phyloP scores from a whole-genome alignment of 2,888 invertebrate genomes.

The Aradus depressus region DNA sequence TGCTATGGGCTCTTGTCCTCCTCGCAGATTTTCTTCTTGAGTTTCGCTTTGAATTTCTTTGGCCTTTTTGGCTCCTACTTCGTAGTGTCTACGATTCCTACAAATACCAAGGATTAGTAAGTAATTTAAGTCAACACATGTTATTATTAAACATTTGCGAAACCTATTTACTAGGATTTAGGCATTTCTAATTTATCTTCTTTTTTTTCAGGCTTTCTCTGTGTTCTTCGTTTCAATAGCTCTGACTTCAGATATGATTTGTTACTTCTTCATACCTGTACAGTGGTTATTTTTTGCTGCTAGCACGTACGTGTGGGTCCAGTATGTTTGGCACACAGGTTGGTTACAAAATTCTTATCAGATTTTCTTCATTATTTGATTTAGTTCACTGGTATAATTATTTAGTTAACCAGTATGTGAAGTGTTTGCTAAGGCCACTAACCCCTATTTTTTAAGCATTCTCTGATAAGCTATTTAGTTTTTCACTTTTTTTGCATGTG shows the following conservation, averaged over 20 bases:
- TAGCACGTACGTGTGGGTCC: slow-evolving; percentile 98
- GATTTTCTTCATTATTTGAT: no score
- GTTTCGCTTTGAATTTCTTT: slow-evolving; percentile 97
- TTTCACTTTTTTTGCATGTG: no score
- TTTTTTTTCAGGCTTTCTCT: slow-evolving; percentile 74
- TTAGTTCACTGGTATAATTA: no score
- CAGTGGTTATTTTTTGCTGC: slow-evolving; percentile 96
- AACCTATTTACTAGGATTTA: background rate
- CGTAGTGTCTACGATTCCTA: slow-evolving; percentile 94
- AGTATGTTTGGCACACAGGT: slow-evolving; percentile 97
- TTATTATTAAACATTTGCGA: background rate
- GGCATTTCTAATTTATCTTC: background rate
- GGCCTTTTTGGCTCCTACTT: slow-evolving; percentile 95
- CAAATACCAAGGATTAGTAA: slow-evolving; percentile 94
- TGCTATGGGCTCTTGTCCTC: slow-evolving; percentile 89
- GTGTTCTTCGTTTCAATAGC: slow-evolving; percentile 97
- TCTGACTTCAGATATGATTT: slow-evolving; percentile 94
- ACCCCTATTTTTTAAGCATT: no score
- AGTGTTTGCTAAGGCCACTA: no score
- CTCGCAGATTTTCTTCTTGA: slow-evolving; percentile 93
- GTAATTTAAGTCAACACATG: slow-evolving; percentile 35
- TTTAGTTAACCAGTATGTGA: no score
- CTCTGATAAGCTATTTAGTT: no score
- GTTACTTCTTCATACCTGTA: slow-evolving; percentile 96
- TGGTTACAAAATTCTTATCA: slow-evolving; percentile 26